Evolutionary conservation across 2,888 invertebrate genomes (phyloP).

Genomic region (Physocephala rufipes): DNA sequence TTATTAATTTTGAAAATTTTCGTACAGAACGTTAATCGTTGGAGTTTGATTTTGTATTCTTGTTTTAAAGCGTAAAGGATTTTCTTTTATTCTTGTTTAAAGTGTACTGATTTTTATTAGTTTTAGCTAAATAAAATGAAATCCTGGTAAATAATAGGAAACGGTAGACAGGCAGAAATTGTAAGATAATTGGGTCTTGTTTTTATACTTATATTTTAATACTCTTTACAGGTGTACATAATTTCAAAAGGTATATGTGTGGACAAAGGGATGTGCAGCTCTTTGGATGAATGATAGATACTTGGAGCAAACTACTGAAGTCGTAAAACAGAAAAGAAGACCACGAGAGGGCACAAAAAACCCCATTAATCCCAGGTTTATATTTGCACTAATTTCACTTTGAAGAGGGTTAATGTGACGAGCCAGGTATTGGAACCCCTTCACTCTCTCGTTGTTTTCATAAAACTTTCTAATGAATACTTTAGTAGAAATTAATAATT

Average conservation of each 20-base stretch:
- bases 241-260: neutral
- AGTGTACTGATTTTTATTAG: neutral
- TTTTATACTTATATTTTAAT: constrained; percentile 29
- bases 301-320: neutral
- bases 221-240: constrained; percentile 17
- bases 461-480: neutral
- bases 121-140: neutral
- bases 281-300: neutral
- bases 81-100: too few species aligned
- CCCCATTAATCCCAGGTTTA: neutral
- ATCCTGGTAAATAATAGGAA: neutral
- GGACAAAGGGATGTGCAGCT: neutral
- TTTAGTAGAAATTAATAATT: too few species aligned
- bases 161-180: neutral
- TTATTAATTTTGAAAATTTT: neutral
- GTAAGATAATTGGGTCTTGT: neutral
- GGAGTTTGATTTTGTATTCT: neutral
- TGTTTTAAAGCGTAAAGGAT: too few species aligned
- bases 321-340: neutral
- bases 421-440: neutral
- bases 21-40: neutral
- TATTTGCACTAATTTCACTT: neutral
- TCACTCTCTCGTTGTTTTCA: neutral
- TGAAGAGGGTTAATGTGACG: neutral
- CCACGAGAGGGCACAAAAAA: neutral